Percentiles rank a stretch among this genome's conserved stretches.
phyloP scores from a whole-genome alignment of 2,113 vertebrate species.

The Sialia sialis region DNA sequence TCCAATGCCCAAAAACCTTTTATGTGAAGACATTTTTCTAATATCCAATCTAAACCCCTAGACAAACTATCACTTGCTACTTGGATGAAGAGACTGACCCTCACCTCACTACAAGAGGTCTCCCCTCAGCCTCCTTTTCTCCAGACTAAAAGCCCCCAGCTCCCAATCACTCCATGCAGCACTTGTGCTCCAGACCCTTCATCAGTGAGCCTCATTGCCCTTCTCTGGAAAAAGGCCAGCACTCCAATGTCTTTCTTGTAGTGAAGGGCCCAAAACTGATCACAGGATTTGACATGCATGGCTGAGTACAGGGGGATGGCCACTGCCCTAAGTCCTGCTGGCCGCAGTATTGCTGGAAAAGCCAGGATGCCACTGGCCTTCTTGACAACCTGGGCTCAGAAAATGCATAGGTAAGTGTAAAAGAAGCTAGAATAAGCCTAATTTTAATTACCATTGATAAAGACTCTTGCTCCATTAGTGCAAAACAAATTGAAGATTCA shows the following conservation, averaged over 20 bases:
- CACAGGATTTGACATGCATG: fast-evolving
- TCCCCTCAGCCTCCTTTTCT: background rate
- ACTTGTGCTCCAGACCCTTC: background rate
- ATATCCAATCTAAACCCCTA: background rate
- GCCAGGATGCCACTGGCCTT: background rate
- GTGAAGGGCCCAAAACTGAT: background rate
- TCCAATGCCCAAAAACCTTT: background rate
- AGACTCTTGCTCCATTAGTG: background rate
- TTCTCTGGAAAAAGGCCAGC: background rate
- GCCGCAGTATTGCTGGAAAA: background rate
- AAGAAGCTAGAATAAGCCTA: background rate
- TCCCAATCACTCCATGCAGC: background rate
- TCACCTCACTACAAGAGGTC: background rate
- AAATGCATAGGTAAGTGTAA: background rate
- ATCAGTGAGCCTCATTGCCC: background rate
- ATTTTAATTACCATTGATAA: background rate
- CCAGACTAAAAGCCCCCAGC: background rate
- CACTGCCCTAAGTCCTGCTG: background rate
- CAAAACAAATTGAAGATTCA: background rate
- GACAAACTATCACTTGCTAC: background rate
- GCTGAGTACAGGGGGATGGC: fast-evolving
- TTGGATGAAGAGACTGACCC: fast-evolving
- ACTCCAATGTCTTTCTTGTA: background rate
- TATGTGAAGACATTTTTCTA: background rate
- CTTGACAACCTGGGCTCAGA: background rate